Evolutionary conservation across 2,888 invertebrate species (phyloP).

Genomic region (Syrista parreyssii): DNA sequence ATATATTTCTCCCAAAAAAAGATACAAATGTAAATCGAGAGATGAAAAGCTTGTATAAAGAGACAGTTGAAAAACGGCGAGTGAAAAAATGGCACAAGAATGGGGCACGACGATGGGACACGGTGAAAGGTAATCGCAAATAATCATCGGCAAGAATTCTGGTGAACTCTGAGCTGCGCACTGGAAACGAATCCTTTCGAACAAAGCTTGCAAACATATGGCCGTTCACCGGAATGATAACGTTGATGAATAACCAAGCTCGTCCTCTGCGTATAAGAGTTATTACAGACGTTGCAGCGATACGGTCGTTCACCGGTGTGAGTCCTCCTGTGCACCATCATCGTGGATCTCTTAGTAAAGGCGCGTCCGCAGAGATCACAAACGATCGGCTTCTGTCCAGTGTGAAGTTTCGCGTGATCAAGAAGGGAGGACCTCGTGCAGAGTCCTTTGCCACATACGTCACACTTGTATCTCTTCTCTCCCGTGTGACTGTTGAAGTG

Average conservation of each 20-base stretch:
- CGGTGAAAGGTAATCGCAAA: neutral
- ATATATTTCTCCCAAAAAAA: too few relatives aligned
- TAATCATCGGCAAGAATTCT: conserved; percentile 15
- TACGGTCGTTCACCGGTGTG: conserved; percentile 56
- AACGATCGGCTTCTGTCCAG: conserved; percentile 49
- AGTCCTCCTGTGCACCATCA: conserved; percentile 47
- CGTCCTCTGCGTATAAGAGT: conserved; percentile 49
- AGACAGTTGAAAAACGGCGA: neutral
- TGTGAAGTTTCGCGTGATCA: conserved; percentile 49
- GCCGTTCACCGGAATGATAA: conserved; percentile 19
- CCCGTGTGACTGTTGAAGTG: conserved; percentile 64
- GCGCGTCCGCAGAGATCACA: conserved; percentile 50
- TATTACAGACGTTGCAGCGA: conserved; percentile 49
- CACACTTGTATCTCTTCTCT: conserved; percentile 48
- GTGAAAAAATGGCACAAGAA: conserved; percentile 53
- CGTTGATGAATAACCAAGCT: conserved; percentile 18
- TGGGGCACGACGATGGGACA: neutral
- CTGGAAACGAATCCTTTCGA: conserved; percentile 17
- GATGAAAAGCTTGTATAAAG: too few relatives aligned
- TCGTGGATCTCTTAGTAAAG: conserved; percentile 47
- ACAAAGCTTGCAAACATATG: conserved; percentile 9
- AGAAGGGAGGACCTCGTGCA: conserved; percentile 48
- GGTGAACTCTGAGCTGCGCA: conserved; percentile 13
- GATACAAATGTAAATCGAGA: too few relatives aligned
- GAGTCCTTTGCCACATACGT: conserved; percentile 47